Evolutionary conservation across 2,113 vertebrate genomes (phyloP).

Genomic region (Bos javanicus): DNA sequence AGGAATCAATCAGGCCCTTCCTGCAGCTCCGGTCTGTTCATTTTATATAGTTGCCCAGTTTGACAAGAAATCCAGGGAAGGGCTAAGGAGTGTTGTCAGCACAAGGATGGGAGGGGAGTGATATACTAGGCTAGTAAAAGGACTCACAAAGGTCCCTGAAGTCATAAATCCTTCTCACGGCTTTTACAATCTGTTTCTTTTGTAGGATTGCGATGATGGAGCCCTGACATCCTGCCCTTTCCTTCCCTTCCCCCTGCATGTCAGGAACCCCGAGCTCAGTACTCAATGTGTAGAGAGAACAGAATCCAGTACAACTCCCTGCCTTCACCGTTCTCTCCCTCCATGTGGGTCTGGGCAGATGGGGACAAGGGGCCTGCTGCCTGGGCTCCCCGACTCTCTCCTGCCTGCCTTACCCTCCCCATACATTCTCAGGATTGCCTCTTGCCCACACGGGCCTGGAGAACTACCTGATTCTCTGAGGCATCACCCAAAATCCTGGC

Average conservation of each 20-base stretch:
- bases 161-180: constrained; percentile 76
- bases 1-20: neutral
- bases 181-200: constrained; percentile 80
- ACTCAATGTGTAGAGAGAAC: neutral
- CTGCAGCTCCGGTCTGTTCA: rapidly evolving
- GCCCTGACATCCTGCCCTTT: constrained; percentile 70
- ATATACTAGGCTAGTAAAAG: constrained; percentile 74
- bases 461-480: constrained; percentile 4
- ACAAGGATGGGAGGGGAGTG: constrained; percentile 69
- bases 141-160: constrained; percentile 69
- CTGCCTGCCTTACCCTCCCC: neutral
- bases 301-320: neutral
- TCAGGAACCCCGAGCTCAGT: neutral
- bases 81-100: constrained; percentile 64
- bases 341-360: neutral
- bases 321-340: neutral
- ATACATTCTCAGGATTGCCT: neutral
- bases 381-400: rapidly evolving
- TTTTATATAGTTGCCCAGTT: neutral
- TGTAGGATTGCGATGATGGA: constrained; percentile 48
- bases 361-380: neutral
- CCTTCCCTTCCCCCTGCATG: constrained; percentile 34
- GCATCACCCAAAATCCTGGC: neutral
- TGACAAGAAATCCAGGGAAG: constrained; percentile 36
- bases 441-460: neutral